Conservation (phyloP, 1,140 invertebrate genomes). For the Drosophila watanabei region DNA sequence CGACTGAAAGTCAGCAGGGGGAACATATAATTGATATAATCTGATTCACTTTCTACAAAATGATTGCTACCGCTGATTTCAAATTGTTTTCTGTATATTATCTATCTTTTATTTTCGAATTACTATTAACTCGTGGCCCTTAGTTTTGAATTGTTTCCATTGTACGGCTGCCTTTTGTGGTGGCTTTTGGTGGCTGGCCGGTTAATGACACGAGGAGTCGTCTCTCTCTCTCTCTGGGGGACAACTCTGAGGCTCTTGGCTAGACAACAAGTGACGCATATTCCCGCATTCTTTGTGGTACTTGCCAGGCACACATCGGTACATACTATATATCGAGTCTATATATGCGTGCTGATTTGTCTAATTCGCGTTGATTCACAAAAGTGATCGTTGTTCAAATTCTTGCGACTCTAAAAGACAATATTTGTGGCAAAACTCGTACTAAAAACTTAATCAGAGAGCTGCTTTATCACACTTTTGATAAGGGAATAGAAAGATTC, state of each 20-base stretch:
- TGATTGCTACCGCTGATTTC: constrained; percentile 3
- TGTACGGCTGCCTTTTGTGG: constrained; percentile 28
- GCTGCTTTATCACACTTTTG: constrained; percentile 21
- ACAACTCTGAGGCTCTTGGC: constrained; percentile 33
- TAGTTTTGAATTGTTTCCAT: constrained; percentile 32
- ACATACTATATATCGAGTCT: constrained; percentile 19
- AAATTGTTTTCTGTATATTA: background rate
- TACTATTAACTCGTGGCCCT: background rate
- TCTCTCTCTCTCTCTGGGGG: constrained; percentile 26
- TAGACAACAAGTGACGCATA: constrained; percentile 81
- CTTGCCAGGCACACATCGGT: constrained; percentile 51
- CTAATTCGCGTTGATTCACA: constrained; percentile 39
- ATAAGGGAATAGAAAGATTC: constrained; percentile 8
- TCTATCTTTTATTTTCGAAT: background rate
- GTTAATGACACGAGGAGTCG: constrained; percentile 64
- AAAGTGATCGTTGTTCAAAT: constrained; percentile 6
- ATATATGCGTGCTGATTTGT: constrained; percentile 13
- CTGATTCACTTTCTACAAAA: constrained; percentile 27
- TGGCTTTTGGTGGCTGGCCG: constrained; percentile 39
- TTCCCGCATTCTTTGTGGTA: constrained; percentile 63
- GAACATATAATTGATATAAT: background rate
- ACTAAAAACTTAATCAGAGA: constrained; percentile 18
- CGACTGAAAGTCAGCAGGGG: background rate
- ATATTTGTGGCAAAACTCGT: constrained; percentile 8
- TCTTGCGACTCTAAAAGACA: background rate